Conservation (phyloP, 2,113 vertebrate species). For the Hipposideros armiger region DNA sequence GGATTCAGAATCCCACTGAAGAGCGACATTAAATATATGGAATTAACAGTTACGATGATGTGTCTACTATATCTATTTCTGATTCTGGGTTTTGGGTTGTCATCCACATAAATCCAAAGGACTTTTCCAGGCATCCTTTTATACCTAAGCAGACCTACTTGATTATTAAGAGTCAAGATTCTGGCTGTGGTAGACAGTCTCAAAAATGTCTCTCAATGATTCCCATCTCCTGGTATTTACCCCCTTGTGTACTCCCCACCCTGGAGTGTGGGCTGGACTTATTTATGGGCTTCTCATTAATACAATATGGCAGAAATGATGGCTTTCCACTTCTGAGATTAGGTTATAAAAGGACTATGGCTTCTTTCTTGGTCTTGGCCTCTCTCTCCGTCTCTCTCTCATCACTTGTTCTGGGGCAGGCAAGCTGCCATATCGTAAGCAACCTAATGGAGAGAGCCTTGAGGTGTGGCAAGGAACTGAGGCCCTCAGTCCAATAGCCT, state of each 20-base stretch:
- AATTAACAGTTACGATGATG: neutral
- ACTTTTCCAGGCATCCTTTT: neutral
- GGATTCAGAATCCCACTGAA: neutral
- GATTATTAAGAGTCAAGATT: neutral
- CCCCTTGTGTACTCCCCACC: neutral
- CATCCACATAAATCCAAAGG: neutral
- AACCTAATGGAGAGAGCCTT: no score
- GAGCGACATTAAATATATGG: neutral
- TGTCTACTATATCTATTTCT: neutral
- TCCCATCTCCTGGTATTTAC: neutral
- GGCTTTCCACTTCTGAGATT: neutral
- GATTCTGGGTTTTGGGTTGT: neutral
- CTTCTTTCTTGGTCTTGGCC: neutral
- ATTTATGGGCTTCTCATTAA: neutral
- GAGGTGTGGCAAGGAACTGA: neutral
- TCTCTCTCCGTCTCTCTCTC: neutral
- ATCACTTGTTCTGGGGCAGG: neutral
- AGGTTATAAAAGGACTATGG: neutral
- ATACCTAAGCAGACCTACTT: neutral
- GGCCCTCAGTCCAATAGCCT: neutral
- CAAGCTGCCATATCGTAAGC: neutral
- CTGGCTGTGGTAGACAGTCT: neutral
- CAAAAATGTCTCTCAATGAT: neutral
- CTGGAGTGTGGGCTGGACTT: neutral
- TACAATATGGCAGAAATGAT: neutral